Percentiles rank a stretch among this genome's conserved stretches.
phyloP scores from a whole-genome alignment of 2,797 vertebrate genomes.

The Tinamus major region DNA sequence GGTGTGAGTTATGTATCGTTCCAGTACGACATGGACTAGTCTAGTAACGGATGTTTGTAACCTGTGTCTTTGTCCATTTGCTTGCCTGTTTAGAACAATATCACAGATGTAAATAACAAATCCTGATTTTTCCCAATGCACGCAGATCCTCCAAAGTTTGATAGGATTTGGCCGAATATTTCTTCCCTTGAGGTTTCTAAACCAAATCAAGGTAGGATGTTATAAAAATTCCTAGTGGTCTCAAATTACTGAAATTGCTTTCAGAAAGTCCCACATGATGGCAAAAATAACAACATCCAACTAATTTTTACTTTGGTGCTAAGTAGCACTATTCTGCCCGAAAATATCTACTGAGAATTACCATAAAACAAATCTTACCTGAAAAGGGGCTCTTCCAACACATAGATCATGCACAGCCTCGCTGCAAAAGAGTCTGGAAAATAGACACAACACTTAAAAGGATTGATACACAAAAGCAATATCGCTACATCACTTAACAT shows the following conservation, averaged over 20 bases:
- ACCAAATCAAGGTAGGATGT: constrained; percentile 98
- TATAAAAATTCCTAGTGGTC: constrained; percentile 82
- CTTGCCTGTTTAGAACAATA: constrained; percentile 79
- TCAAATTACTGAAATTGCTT: constrained; percentile 70
- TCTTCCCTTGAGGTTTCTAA: constrained; percentile 99
- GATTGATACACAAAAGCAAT: background rate
- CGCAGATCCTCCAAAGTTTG: constrained; percentile 89
- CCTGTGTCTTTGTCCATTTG: constrained; percentile 87
- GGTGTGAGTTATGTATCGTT: constrained; percentile 84
- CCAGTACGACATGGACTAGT: constrained; percentile 82
- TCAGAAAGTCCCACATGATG: constrained; percentile 12
- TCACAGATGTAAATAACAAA: constrained; percentile 89
- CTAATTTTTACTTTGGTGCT: constrained; percentile 7
- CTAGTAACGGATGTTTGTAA: constrained; percentile 85
- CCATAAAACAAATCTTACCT: constrained; percentile 27
- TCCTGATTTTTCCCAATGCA: constrained; percentile 93
- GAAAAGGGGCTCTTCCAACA: constrained; percentile 13
- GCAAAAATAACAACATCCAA: background rate
- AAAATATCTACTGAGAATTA: constrained; percentile 26
- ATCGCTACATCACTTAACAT: no score
- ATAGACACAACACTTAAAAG: background rate
- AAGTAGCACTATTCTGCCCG: constrained; percentile 16
- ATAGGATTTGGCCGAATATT: constrained; percentile 96
- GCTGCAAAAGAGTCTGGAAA: background rate
- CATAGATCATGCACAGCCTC: background rate